A percentile compares a stretch with the other conserved stretches of the same genome.
phyloP scores from a whole-genome alignment of 2,797 vertebrate genomes.

The Phataginus tetradactyla region DNA sequence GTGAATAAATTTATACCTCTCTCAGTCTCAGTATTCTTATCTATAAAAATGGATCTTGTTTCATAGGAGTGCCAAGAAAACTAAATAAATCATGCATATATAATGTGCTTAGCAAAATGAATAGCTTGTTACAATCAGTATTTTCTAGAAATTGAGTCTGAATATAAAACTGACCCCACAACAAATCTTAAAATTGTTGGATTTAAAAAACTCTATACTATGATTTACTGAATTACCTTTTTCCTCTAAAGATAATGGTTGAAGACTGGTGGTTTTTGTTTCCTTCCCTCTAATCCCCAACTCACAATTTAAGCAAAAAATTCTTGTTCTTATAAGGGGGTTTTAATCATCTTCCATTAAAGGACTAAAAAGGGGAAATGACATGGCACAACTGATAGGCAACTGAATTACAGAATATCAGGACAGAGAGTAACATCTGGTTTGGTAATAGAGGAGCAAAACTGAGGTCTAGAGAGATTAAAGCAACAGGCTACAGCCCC shows the following conservation, averaged over 20 bases:
- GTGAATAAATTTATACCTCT: background rate
- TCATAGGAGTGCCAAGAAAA: background rate
- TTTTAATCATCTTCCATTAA: background rate
- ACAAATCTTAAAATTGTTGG: slow-evolving; percentile 2
- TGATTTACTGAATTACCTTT: background rate
- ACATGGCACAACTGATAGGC: background rate
- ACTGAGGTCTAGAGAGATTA: background rate
- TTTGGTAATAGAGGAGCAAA: background rate
- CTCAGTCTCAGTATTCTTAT: background rate
- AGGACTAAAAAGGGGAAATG: background rate
- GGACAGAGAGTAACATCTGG: background rate
- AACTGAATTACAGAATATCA: background rate
- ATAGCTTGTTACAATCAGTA: background rate
- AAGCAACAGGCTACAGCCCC: background rate
- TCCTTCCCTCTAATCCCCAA: background rate
- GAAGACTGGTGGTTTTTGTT: background rate
- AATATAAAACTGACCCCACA: background rate
- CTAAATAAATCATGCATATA: background rate
- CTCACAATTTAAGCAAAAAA: background rate
- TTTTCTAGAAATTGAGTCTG: slow-evolving; percentile 13
- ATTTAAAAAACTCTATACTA: background rate
- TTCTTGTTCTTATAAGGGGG: background rate
- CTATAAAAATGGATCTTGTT: background rate
- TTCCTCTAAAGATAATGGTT: background rate
- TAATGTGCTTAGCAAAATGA: background rate